Conservation (phyloP, 2,113 vertebrate species). For the Cyprinus carpio region DNA sequence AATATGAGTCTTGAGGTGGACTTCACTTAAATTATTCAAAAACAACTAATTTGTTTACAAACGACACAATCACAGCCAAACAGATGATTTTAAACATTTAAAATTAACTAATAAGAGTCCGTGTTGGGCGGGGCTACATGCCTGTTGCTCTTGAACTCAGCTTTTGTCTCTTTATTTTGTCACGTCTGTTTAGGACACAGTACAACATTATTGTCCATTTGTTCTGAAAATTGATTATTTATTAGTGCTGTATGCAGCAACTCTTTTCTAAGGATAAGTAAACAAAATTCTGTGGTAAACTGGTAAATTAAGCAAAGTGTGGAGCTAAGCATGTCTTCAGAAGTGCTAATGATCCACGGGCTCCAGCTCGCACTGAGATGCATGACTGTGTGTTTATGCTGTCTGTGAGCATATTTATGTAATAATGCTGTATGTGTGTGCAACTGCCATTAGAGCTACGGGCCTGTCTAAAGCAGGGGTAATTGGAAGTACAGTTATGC, state of each 20-base stretch:
- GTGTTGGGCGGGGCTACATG: not conserved
- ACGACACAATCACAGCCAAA: not conserved
- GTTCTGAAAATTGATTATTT: conserved; percentile 25
- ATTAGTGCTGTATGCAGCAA: not conserved
- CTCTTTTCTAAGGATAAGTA: not conserved
- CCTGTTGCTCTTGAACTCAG: not conserved
- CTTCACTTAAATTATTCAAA: too few species aligned
- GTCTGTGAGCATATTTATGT: conserved; percentile 16
- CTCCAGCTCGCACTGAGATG: not conserved
- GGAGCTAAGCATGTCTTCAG: conserved; percentile 32
- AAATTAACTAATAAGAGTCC: not conserved
- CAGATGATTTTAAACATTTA: not conserved
- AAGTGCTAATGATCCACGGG: not conserved
- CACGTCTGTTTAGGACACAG: not conserved
- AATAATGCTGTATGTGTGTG: conserved; percentile 26
- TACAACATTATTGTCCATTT: not conserved
- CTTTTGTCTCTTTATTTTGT: not conserved
- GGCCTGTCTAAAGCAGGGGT: not conserved
- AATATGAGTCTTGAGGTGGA: too few species aligned
- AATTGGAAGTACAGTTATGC: not conserved
- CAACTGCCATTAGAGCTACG: not conserved
- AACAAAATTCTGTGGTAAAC: not conserved
- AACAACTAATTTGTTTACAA: too few species aligned
- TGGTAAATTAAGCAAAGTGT: conserved; percentile 23
- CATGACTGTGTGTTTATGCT: conserved; percentile 24